Evolutionary conservation across 2,113 vertebrate genomes (phyloP), one percentile per base, ranked within the genome.

Genomic region (Bubalus kerabau): DNA sequence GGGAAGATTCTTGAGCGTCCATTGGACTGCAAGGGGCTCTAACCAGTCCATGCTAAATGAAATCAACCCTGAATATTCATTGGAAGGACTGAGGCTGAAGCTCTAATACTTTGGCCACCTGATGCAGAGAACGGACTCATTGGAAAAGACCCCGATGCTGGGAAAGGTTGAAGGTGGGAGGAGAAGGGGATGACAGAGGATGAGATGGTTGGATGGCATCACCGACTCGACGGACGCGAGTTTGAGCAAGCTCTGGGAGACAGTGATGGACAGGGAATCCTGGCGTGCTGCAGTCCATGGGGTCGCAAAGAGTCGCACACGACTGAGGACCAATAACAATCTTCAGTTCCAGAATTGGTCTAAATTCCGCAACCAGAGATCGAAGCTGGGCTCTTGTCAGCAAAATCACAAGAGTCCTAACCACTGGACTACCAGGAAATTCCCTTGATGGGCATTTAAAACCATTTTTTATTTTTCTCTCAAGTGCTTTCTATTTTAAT

Each of bases 241-340:
- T 36, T 36, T 6, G n/a, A 12, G 17, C 9, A 12, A 1, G 1
- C n/a, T 40, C 19, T 1, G 1, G 67, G 19, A 71, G 9, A 0
- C 4, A 9, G n/a, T 71, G 67, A 36, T 12, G 67, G 67, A 40
- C 67, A 71, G n/a, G 19, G 1, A 40, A 1, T 1, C 19, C 10
- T 71, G 67, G 67, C 0, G 0, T 71, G n/a, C 0, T 23, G 19
- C 5, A 0, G 19, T 40, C 67, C 10, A 12, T 0, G n/a, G n/a
- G 19, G 19, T 36, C 17, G 9, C 64, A 71, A 17, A 71, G 64
- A 71, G 67, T 71, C 19, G 2, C 5, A 12, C 19, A 40, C 10
- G 10, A 12, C 5, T 12, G n/a, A 71, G 0, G 2, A 16, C 28
- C 28, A n/a, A 2, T 10, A 23, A 5, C 67, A 40, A 12, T 71